Evolutionary conservation across 2,888 invertebrate genomes (phyloP).

Genomic region (Rhamphomyia laevipes): DNA sequence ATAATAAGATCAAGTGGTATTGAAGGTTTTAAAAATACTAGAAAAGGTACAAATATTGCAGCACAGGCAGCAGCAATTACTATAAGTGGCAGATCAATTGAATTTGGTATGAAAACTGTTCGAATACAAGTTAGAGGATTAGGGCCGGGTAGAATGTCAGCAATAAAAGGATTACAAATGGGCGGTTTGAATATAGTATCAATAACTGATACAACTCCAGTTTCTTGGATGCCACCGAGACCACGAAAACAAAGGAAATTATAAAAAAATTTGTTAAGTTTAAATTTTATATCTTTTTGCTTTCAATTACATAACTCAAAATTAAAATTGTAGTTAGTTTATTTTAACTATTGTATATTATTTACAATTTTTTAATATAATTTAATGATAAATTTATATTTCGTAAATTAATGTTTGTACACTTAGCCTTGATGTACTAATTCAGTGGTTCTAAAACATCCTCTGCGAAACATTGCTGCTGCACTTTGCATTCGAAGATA

Average conservation of each 20-base stretch:
- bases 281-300: too few relatives aligned
- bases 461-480: too few relatives aligned
- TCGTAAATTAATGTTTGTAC: too few relatives aligned
- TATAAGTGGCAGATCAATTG: conserved; percentile 53
- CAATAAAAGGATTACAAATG: conserved; percentile 89
- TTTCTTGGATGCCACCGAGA: conserved; percentile 72
- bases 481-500: too few relatives aligned
- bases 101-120: conserved; percentile 61
- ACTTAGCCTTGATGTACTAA: too few relatives aligned
- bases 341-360: too few relatives aligned
- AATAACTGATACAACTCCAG: conserved; percentile 80
- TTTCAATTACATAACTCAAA: too few relatives aligned
- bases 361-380: too few relatives aligned
- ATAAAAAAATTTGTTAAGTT: conserved; percentile 44
- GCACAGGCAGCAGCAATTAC: conserved; percentile 87
- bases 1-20: conserved; percentile 66
- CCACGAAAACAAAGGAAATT: conserved; percentile 75
- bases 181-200: conserved; percentile 82
- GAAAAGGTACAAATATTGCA: conserved; percentile 93
- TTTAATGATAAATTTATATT: too few relatives aligned
- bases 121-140: conserved; percentile 70
- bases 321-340: too few relatives aligned
- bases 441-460: too few relatives aligned
- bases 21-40: conserved; percentile 90
- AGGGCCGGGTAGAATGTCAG: conserved; percentile 83